Conservation (phyloP, 2,888 invertebrate species). For the Drosophila demipolita region DNA sequence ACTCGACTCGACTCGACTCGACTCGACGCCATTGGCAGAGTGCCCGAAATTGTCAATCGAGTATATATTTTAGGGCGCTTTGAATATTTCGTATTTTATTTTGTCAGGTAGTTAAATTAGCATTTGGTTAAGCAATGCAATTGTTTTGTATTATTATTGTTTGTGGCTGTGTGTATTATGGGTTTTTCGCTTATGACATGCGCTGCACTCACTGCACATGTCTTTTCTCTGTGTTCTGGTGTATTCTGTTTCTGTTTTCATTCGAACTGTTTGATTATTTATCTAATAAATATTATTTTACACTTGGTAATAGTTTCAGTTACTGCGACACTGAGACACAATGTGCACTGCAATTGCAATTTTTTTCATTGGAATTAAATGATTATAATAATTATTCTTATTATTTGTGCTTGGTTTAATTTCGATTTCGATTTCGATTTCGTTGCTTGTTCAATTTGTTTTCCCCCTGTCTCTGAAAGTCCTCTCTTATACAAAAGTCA, state of each 20-base stretch:
- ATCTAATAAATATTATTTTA: not conserved
- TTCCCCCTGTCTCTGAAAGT: not conserved
- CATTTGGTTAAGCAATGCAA: slow-evolving; percentile 35
- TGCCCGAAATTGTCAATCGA: slow-evolving; percentile 10
- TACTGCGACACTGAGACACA: slow-evolving; percentile 25
- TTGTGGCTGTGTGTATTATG: slow-evolving; percentile 3
- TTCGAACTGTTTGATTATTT: slow-evolving; percentile 32
- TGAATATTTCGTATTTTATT: slow-evolving; percentile 3
- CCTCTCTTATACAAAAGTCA: slow-evolving; percentile 28
- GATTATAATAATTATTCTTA: slow-evolving; percentile 29
- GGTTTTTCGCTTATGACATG: slow-evolving; percentile 15
- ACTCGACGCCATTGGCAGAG: slow-evolving; percentile 2
- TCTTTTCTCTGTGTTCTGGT: not conserved
- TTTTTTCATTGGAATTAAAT: too few species aligned
- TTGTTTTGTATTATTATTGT: slow-evolving; percentile 8
- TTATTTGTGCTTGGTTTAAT: slow-evolving; percentile 20
- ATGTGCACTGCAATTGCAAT: not conserved
- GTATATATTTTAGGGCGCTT: slow-evolving; percentile 1
- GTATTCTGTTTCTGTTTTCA: slow-evolving; percentile 17
- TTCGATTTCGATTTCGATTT: slow-evolving; percentile 1
- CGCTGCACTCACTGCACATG: slow-evolving; percentile 18
- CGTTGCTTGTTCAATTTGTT: not conserved
- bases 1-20: not conserved
- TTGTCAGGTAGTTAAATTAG: slow-evolving; percentile 10
- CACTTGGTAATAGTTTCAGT: slow-evolving; percentile 26